phyloP scores from a whole-genome alignment of 2,888 invertebrate species.

The Listrodromus nycthemerus region DNA sequence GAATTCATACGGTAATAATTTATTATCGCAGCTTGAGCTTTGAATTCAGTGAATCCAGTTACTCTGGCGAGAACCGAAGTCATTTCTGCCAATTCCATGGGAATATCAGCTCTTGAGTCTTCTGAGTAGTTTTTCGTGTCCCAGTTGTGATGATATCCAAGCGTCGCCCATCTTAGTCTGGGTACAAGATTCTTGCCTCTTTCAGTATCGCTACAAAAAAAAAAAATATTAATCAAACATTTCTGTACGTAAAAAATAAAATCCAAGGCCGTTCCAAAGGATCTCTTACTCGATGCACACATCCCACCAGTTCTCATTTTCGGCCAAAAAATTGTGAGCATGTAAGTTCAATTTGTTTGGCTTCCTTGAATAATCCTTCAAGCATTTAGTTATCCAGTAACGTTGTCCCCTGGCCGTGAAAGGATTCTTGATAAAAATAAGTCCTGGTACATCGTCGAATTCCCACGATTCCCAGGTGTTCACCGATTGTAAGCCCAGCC shows the following conservation, averaged over 20 bases:
- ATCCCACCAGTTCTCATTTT: constrained; percentile 88
- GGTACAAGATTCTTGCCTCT: constrained; percentile 79
- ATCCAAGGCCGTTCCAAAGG: no score
- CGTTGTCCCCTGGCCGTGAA: constrained; percentile 92
- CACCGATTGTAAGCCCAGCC: constrained; percentile 84
- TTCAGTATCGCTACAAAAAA: constrained; percentile 64
- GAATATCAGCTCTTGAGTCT: constrained; percentile 89
- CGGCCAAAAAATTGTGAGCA: constrained; percentile 83
- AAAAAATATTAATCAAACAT: neutral
- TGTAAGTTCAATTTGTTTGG: constrained; percentile 91
- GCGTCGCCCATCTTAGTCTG: constrained; percentile 95
- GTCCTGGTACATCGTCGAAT: constrained; percentile 88
- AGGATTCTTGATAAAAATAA: constrained; percentile 93
- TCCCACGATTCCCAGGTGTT: constrained; percentile 88
- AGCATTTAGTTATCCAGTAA: constrained; percentile 92
- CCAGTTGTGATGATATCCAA: constrained; percentile 99
- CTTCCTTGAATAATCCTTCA: constrained; percentile 90
- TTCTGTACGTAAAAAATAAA: neutral
- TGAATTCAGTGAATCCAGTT: constrained; percentile 87
- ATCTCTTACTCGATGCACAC: constrained; percentile 84
- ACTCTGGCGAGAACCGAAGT: constrained; percentile 87
- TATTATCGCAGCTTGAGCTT: constrained; percentile 96
- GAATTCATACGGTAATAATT: constrained; percentile 98
- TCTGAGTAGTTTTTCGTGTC: constrained; percentile 95
- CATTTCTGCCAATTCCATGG: constrained; percentile 89